A percentile compares a stretch with the other conserved stretches of the same genome.
Evolutionary conservation across 2,797 vertebrate species (phyloP).

Genomic region (Numenius phaeopus): DNA sequence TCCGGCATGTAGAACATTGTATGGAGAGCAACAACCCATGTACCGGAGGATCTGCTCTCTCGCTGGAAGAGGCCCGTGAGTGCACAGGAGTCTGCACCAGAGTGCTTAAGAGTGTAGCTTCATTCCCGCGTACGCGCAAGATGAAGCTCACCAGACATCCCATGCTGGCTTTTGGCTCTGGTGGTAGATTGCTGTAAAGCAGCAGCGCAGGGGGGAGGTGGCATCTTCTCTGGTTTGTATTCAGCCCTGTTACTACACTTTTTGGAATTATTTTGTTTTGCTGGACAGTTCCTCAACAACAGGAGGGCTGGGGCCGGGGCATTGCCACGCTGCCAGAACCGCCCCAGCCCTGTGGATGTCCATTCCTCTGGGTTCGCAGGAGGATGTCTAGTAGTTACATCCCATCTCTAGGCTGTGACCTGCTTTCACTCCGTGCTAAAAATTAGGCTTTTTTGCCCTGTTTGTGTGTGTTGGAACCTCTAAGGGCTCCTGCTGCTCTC

Average conservation of each 20-base stretch:
- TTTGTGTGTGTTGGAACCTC: background rate
- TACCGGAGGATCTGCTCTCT: background rate
- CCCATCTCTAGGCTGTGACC: background rate
- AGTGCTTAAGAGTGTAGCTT: background rate
- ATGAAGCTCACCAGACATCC: background rate
- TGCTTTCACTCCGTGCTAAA: background rate
- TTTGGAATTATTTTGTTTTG: background rate
- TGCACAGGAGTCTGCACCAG: fast-evolving
- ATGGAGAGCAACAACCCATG: fast-evolving
- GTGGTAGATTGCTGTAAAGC: too few relatives aligned
- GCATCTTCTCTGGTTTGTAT: background rate
- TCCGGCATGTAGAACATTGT: background rate
- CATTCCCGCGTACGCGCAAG: fast-evolving
- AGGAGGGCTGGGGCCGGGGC: background rate
- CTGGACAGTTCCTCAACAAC: constrained; percentile 46
- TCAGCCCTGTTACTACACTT: background rate
- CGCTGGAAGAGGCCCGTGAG: background rate
- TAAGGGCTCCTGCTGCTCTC: background rate
- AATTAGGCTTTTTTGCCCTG: background rate
- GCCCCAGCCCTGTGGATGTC: background rate
- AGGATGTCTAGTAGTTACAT: background rate
- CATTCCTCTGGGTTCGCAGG: background rate
- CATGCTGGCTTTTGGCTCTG: background rate
- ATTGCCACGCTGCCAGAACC: background rate
- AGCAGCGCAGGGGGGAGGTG: background rate